Conservation (phyloP, 1,140 invertebrate genomes). For the Gonioctena quinquepunctata region DNA sequence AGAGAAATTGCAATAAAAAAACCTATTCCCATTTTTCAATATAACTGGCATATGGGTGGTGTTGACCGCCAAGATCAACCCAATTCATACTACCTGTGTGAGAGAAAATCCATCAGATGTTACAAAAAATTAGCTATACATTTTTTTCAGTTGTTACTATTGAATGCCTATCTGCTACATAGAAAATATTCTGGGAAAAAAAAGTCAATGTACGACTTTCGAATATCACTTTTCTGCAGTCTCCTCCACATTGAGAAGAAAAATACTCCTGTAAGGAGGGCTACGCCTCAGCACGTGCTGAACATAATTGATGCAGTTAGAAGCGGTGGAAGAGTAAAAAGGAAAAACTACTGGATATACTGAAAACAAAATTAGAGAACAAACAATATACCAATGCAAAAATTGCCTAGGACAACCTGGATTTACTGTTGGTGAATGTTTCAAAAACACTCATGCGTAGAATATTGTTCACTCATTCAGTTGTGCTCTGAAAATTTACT, state of each 20-base stretch:
- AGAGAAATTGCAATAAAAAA: constrained; percentile 40
- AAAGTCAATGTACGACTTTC: constrained; percentile 7
- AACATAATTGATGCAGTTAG: background rate
- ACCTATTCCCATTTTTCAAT: constrained; percentile 34
- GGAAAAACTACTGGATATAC: background rate
- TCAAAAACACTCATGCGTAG: background rate
- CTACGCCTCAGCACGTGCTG: background rate
- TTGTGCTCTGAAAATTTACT: too few relatives aligned
- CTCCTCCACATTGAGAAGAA: background rate
- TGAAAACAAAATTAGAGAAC: background rate
- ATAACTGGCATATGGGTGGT: constrained; percentile 46
- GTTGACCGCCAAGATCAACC: constrained; percentile 51
- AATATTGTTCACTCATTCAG: background rate
- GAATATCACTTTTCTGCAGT: background rate
- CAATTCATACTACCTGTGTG: constrained; percentile 45
- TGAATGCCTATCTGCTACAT: constrained; percentile 20
- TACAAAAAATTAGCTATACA: constrained; percentile 42
- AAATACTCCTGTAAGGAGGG: background rate
- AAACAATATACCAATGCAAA: constrained; percentile 4
- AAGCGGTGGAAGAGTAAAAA: background rate
- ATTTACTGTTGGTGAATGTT: constrained; percentile 9
- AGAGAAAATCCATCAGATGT: constrained; percentile 48
- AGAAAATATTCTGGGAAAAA: constrained; percentile 12
- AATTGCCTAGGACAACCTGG: constrained; percentile 1
- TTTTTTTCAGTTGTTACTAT: constrained; percentile 17